Base-by-base conservation (phyloP, 2,113 vertebrate species). In the Oryzias javanicus region DNA sequence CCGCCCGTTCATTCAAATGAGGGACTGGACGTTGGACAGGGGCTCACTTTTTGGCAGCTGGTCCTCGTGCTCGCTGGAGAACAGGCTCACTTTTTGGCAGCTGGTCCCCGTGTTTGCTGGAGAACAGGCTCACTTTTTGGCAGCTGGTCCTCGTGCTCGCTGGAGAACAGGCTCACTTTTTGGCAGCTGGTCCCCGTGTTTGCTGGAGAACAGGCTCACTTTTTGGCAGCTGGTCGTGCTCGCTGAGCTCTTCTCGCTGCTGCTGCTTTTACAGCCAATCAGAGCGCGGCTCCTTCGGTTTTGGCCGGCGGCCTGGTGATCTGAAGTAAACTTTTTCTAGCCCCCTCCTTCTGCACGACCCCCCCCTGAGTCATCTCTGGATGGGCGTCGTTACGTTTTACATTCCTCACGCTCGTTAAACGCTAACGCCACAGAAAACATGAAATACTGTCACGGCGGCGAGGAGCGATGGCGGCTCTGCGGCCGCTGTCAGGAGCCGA, bases 371-470 rank as follows among this genome's bases (percentile, higher is more conserved):
- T 80, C 58, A 76, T 79, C 78, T 66, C 59, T 25, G 51, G 66
- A 74, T 67, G 41, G 71, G 74, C 71, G 60, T 65, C 82, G 70
- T 60, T 81, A 61, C 70, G 57, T 79, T 74, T 83, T 70, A 70
- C 66, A 79, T 81, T 76, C 67, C 55, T 74, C 72, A 62, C 61
- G 67, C 72, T 75, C 74, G 72, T 80, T 65, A 69, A 74, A 74
- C 57, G 74, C 74, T 83, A 81, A 71, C 45, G 2, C 55, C 16
- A 1, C 29, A 46, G 65, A 54, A 80, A 78, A 67, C 56, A 22
- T 83, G 70, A 86, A 72, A 72, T 62, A 83, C 63, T 41, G 57
- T 69, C 61, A 24, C 24, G 75, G 66, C 63, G 50, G 0, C 49
- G 25, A 24, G 53, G 25, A 24, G 53, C 64, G 42, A 64, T 76